Conservation (phyloP, 2,113 vertebrate species). For the Stomatorhinus ivindoensis region DNA sequence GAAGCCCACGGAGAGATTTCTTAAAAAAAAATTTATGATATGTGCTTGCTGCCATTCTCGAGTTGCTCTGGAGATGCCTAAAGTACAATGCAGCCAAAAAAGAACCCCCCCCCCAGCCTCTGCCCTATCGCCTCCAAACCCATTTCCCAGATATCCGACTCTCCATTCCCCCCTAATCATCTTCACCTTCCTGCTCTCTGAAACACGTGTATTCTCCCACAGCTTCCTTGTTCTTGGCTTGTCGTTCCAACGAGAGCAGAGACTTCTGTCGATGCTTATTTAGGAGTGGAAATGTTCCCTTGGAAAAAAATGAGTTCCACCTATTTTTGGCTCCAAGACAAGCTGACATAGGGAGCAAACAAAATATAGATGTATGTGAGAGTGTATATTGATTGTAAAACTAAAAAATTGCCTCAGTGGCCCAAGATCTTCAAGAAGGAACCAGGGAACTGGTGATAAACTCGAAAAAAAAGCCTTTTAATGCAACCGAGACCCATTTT, state of each 20-base stretch:
- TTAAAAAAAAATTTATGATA: no score
- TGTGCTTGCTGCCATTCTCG: not conserved
- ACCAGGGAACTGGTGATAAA: not conserved
- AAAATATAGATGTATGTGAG: not conserved
- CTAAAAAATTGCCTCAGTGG: conserved; percentile 8
- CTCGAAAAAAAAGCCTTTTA: not conserved
- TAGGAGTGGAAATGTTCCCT: not conserved
- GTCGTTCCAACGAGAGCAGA: not conserved
- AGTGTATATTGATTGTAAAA: not conserved
- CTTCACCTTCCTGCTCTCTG: not conserved
- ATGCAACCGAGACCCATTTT: not conserved
- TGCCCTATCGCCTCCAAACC: not conserved
- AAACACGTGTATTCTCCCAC: not conserved
- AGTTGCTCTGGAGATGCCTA: not conserved
- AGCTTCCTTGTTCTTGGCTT: not conserved
- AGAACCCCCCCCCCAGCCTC: not conserved
- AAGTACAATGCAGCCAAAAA: not conserved
- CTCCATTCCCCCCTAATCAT: not conserved
- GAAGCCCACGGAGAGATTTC: not conserved
- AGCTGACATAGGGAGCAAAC: not conserved
- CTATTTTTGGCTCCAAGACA: not conserved
- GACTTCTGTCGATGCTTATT: not conserved
- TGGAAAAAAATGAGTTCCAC: not conserved
- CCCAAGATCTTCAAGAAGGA: not conserved
- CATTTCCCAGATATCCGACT: not conserved